Conservation (phyloP, 2,113 vertebrate species). For the Hyaena hyaena region DNA sequence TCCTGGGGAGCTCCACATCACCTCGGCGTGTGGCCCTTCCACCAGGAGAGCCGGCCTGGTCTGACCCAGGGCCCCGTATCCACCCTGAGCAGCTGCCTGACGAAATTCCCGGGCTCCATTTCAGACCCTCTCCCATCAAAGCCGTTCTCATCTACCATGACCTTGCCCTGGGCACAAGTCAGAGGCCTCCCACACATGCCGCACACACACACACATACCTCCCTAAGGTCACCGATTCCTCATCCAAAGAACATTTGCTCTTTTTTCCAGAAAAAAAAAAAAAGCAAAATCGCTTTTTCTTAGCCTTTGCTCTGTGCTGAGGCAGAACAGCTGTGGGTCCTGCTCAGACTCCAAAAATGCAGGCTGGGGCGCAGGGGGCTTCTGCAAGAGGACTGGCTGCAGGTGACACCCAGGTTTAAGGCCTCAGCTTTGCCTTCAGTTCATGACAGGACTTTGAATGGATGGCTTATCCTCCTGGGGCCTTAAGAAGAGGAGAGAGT, state of each 20-base stretch:
- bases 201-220: background rate
- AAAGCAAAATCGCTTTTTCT: background rate
- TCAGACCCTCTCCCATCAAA: conserved; percentile 7
- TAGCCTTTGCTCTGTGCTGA: background rate
- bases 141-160: background rate
- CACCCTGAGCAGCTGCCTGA: background rate
- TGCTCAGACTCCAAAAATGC: background rate
- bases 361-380: background rate
- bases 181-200: background rate
- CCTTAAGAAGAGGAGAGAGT: background rate
- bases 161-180: conserved; percentile 22
- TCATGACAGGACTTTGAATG: background rate
- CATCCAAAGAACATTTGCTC: conserved; percentile 37
- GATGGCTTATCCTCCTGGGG: background rate
- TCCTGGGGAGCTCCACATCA: background rate
- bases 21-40: background rate
- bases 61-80: background rate
- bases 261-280: conserved; percentile 18
- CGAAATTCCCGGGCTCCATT: background rate
- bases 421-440: background rate
- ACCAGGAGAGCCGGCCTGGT: background rate
- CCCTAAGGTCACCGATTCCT: background rate
- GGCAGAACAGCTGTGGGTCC: conserved; percentile 24
- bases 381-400: background rate
- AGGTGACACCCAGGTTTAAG: background rate